Percentiles rank a stretch among this genome's conserved stretches.
Conservation (phyloP, 2,888 invertebrate species). For the Xanthorhoe spadicearia region DNA sequence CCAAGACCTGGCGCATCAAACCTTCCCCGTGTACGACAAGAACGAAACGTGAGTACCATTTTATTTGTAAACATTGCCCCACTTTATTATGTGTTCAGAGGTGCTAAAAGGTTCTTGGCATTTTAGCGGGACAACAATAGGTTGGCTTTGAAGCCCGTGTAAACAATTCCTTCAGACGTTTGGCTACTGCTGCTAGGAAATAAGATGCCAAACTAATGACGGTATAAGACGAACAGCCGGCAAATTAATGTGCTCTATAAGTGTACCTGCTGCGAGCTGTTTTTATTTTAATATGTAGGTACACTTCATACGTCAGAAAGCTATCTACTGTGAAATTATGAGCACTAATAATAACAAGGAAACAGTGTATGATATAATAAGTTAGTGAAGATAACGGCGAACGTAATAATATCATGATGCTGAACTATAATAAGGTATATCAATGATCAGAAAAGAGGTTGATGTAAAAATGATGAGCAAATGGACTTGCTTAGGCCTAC, state of each 20-base stretch:
- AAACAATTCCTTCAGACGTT: conserved; percentile 28
- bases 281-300: conserved; percentile 44
- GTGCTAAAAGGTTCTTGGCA: conserved; percentile 25
- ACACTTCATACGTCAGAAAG: conserved; percentile 29
- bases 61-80: conserved; percentile 44
- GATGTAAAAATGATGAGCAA: conserved; percentile 17
- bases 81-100: conserved; percentile 20
- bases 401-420: not conserved
- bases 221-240: conserved; percentile 38
- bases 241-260: conserved; percentile 42
- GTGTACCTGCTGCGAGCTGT: conserved; percentile 42
- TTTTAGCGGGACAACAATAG: conserved; percentile 23
- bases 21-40: conserved; percentile 91
- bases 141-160: conserved; percentile 30
- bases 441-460: conserved; percentile 9
- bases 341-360: conserved; percentile 7
- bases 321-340: conserved; percentile 10
- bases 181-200: conserved; percentile 41
- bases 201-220: conserved; percentile 43
- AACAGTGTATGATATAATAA: not conserved
- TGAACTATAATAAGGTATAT: conserved; percentile 5
- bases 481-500: not conserved
- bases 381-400: not conserved
- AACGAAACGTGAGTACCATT: conserved; percentile 89
- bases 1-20: conserved; percentile 91